Evolutionary conservation across 2,888 invertebrate genomes (phyloP).

Genomic region (Orchesella flavescens): DNA sequence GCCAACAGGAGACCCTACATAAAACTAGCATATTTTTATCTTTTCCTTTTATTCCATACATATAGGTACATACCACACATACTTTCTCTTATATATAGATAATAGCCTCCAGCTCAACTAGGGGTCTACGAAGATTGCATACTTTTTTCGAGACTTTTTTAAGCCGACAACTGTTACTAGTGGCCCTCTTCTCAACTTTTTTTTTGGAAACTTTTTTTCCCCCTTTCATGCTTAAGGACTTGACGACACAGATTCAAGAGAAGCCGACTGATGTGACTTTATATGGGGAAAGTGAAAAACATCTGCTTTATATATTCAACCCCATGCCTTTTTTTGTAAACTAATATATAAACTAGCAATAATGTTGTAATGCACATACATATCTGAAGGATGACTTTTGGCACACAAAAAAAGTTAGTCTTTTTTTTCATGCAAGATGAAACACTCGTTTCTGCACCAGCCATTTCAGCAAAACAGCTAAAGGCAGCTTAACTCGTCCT

Average conservation of each 20-base stretch:
- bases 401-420: conserved; percentile 48
- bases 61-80: too few relatives aligned
- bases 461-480: conserved; percentile 44
- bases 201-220: conserved; percentile 20
- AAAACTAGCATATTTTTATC: conserved; percentile 38
- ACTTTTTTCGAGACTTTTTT: conserved; percentile 28
- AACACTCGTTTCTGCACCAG: conserved; percentile 36
- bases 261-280: conserved; percentile 43
- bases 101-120: background rate
- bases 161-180: conserved; percentile 54
- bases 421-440: conserved; percentile 51
- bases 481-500: conserved; percentile 46
- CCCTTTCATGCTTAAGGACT: conserved; percentile 38
- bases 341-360: background rate
- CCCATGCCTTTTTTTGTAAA: background rate
- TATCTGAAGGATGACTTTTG: conserved; percentile 41
- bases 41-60: conserved; percentile 11
- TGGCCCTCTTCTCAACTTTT: conserved; percentile 40
- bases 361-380: background rate
- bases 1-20: conserved; percentile 5
- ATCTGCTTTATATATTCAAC: background rate
- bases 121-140: conserved; percentile 11
- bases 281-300: conserved; percentile 20
- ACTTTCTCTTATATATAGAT: too few relatives aligned
- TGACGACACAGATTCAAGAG: conserved; percentile 51